phyloP scores from a whole-genome alignment of 2,888 invertebrate genomes.

The Habroteleia sp. region DNA sequence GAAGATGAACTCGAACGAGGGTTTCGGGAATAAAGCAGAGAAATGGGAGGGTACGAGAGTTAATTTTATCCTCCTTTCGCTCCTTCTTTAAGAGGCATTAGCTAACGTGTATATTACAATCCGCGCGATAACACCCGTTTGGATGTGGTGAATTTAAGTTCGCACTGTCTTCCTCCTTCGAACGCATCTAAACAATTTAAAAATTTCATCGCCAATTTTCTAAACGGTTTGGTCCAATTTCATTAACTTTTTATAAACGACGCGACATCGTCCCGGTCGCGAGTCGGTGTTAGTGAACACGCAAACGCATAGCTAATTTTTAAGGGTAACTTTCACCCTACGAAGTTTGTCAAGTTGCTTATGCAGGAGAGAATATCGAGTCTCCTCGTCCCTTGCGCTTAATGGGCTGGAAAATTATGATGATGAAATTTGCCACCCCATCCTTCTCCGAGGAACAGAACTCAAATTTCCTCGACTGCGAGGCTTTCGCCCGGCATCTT shows the following conservation, averaged over 20 bases:
- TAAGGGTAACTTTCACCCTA: conserved; percentile 50
- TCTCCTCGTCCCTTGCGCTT: conserved; percentile 68
- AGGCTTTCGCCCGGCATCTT: conserved; percentile 16
- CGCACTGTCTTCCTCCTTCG: background rate
- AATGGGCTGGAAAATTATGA: conserved; percentile 81
- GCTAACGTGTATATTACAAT: conserved; percentile 25
- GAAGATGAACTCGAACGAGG: conserved; percentile 47
- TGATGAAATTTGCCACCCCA: conserved; percentile 77
- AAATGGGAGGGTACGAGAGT: conserved; percentile 21
- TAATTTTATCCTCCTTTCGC: conserved; percentile 42
- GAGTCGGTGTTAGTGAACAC: background rate
- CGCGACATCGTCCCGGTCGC: background rate
- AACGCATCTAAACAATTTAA: conserved; percentile 24
- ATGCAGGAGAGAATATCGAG: conserved; percentile 71
- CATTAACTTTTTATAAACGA: conserved; percentile 41
- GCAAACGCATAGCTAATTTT: conserved; percentile 53
- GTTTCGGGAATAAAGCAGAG: conserved; percentile 43
- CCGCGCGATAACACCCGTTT: conserved; percentile 27
- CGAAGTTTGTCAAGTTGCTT: conserved; percentile 73
- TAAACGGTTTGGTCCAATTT: conserved; percentile 55
- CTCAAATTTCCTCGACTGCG: conserved; percentile 25
- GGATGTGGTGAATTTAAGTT: conserved; percentile 15
- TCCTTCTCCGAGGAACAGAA: conserved; percentile 49
- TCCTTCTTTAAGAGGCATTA: conserved; percentile 36
- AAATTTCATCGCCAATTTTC: conserved; percentile 54